Base-by-base conservation (phyloP, 2,888 invertebrate species). In the Drosophila longiperda region DNA sequence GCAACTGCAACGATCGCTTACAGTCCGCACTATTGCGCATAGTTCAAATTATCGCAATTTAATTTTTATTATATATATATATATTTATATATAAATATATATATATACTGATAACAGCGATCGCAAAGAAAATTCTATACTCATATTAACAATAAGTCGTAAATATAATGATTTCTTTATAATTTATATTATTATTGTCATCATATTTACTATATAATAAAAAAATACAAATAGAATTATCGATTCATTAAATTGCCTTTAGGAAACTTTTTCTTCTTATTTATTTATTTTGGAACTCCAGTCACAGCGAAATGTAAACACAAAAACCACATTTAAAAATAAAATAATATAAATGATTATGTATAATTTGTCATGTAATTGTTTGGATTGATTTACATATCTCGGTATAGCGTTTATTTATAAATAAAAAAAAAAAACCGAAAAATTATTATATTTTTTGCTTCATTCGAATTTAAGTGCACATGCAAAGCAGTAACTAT, bases 31-130 rank as follows among this genome's bases (percentile, higher is more conserved):
- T 66, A 76, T 79, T 73, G 67, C 65, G 50, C 58, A 68, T 74
- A 74, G 68, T 80, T 78, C 75, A 77, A 84, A 85, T 87, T 84
- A 84, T 84, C 84, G 73, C 83, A 84, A 78, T 80, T 78, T 48
- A 67, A 70, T 84, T 70, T 66, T 66, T 68, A 66, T 66, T 78
- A 50, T 64, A 58, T 50, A 42, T 62, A 45, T 26, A n/a, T 70
- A 45, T 66, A 32, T 38, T 55, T 26, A 61, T 54, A 40, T 34
- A 49, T 4, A 52, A 23, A 8, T 33, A 62, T 23, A 49, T 29
- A 36, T 48, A 45, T 34, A 36, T 11, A 74, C 79, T 80, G 83
- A 87, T 82, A 84, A 74, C 45, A 36, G 40, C 23, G 33, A 23
- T 23, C 36, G 61, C 42, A 32, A 52, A 59, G 29, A 57, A 48